Base-by-base conservation (phyloP, 2,113 vertebrate genomes). In the Pangasianodon hypophthalmus region DNA sequence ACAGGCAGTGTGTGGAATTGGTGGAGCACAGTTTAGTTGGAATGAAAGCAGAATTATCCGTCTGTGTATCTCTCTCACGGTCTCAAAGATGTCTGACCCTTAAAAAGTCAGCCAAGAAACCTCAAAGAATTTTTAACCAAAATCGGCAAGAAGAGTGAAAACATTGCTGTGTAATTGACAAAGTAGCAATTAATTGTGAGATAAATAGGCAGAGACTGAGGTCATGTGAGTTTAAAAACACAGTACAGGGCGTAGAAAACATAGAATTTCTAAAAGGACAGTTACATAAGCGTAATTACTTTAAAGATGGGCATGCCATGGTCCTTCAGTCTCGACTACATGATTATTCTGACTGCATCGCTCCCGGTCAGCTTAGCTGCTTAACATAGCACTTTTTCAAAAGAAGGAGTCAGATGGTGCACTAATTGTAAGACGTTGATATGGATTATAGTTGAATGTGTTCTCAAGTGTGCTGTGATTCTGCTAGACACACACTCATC, bases 261-360 rank as follows among this genome's bases (percentile, higher is more conserved):
- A 62, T 19, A 44, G 19, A 29, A 32, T 62, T 29, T 50, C 82
- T 52, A 71, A 90, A 84, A 69, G 71, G 60, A 62, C 73, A 88
- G 46, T 82, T 91, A 81, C n/a, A 73, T 91, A 88, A 88, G 41
- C 9, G 8, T 46, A 69, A 85, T 85, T 85, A 32, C 29, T 88
- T 2, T 48, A 46, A 84, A 73, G 79, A 67, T 62, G 77, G 90
- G 44, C 46, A 81, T 24, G 48, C 29, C 64, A 21, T 41, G 64
- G 44, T 32, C 46, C 60, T 86, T 11, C 41, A 88, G 82, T 84
- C 29, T 69, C 24, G 41, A 79, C 56, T 79, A 1, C 50, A 71
- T 80, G 26, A 80, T 85, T 88, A 52, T 84, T 89, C 58, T 58
- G 80, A 79, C 71, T 87, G 48, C 44, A 44, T 41, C 24, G 50